Base-by-base conservation (phyloP, 2,888 invertebrate genomes). In the Drosophila longiperda region DNA sequence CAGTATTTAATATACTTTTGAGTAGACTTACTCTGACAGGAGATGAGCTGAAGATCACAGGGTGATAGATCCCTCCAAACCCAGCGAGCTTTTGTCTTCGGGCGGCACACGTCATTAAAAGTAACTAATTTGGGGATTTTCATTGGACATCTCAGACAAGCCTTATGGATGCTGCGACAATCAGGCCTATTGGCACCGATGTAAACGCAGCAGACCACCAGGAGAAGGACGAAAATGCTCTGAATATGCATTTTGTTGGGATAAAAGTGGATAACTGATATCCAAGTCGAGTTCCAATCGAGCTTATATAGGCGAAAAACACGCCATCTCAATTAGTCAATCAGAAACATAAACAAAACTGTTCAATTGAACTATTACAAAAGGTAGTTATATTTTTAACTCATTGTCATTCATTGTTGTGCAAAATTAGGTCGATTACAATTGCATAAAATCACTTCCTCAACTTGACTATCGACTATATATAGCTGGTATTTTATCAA, bases 11-110 rank as follows among this genome's bases (percentile, higher is more conserved):
- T 0, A 12, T 2, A 23, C 20, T 34, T 15, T n/a, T 9, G 11
- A 3, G 8, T n/a, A 0, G 1, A 60, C 79, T 73, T 48, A 83
- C 83, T 59, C 33, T 12, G 50, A 33, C 82, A 82, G 15, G 64
- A 67, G n/a, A 82, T 53, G 9, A 53, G 57, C 29, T 68, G 69
- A 52, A 83, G 26, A 3, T 83, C 70, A 17, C 82, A 82, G 23
- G 45, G 33, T 0, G 48, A 32, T 26, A 74, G n/a, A 15, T 70
- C 17, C 9, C 48, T 57, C 83, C 82, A 82, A 20, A 67, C 29
- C 64, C 66, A 73, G 6, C 17, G 40, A 0, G 17, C 1, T 1
- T 26, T n/a, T 2, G 72, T 45, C 6, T 0, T 29, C 0, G 1
- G 1, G 0, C 68, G 75, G 34, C 83, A 82, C 1, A 8, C 2